These are phyloP conservation scores for Schizotus pectinicornis DNA, from an alignment of 2,888 invertebrate genomes.

Conservation along the genomic window DNA sequence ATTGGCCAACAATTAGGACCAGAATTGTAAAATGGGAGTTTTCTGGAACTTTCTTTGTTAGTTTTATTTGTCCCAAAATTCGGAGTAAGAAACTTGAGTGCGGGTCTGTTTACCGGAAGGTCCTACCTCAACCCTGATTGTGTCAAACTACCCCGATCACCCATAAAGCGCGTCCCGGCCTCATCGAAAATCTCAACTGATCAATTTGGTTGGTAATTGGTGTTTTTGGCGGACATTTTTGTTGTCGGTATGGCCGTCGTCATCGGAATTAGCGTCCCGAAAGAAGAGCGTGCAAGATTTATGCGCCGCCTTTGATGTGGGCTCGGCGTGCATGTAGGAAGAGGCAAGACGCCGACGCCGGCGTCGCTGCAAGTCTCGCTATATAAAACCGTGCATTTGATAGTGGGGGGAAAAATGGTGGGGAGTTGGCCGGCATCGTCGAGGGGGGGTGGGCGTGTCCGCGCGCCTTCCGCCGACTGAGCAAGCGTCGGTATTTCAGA, in stretches of 20 bases:
- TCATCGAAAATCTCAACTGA: too few species aligned
- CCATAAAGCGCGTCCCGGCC: too few species aligned
- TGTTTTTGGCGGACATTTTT: background rate
- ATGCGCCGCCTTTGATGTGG: conserved; percentile 2
- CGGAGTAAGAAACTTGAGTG: too few species aligned
- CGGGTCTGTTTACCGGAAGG: too few species aligned
- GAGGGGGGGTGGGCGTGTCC: conserved; percentile 58
- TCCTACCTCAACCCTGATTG: too few species aligned
- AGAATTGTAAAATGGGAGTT: too few species aligned
- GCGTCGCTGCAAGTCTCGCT: conserved; percentile 20
- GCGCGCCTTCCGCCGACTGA: conserved; percentile 57
- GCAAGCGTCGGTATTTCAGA: conserved; percentile 56
- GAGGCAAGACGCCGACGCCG: conserved; percentile 13
- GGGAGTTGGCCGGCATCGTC: conserved; percentile 37
- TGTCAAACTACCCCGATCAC: too few species aligned
- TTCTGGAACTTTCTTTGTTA: too few species aligned
- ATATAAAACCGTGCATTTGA: conserved; percentile 13
- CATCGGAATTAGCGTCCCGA: background rate
- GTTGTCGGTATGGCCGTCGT: too few species aligned
- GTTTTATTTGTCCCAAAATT: too few species aligned
- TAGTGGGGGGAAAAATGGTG: conserved; percentile 20
- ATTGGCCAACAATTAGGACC: too few species aligned
- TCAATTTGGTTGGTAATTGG: too few species aligned
- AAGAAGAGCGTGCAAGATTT: conserved; percentile 1
- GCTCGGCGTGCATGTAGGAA: background rate